Conservation (phyloP, 2,797 vertebrate species). For the Molossus alvarezi region DNA sequence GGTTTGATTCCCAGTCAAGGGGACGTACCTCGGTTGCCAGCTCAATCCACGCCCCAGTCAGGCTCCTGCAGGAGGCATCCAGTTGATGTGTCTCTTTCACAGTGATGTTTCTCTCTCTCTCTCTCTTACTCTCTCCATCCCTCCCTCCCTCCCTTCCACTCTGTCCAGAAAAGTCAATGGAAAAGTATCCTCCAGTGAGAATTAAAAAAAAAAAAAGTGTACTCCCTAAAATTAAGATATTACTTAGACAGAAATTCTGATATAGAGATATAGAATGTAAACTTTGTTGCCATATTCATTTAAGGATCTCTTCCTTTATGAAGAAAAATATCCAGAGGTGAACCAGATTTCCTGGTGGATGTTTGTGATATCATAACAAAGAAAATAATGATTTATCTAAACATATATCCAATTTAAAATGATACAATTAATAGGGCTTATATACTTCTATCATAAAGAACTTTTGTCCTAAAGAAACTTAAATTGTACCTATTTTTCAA, state of each 20-base stretch:
- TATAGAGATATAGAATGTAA: not conserved
- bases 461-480: not conserved
- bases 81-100: too few relatives aligned
- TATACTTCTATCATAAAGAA: not conserved
- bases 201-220: not conserved
- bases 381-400: not conserved
- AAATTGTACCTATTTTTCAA: not conserved
- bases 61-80: too few relatives aligned
- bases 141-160: too few relatives aligned
- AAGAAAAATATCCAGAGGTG: not conserved
- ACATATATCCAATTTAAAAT: not conserved
- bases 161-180: too few relatives aligned
- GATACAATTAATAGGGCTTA: not conserved
- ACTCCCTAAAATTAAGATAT: constrained; percentile 41
- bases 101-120: too few relatives aligned
- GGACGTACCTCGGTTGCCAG: too few relatives aligned
- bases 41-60: too few relatives aligned
- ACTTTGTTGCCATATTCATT: not conserved
- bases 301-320: not conserved
- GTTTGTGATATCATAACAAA: not conserved
- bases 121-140: too few relatives aligned
- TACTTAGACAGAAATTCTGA: not conserved
- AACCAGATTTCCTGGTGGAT: not conserved
- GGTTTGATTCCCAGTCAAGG: too few relatives aligned
- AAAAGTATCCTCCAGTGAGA: too few relatives aligned